Percentiles rank a stretch among this genome's conserved stretches.
Evolutionary conservation across 2,888 invertebrate genomes (phyloP).

Genomic region (Drosophila cracens): DNA sequence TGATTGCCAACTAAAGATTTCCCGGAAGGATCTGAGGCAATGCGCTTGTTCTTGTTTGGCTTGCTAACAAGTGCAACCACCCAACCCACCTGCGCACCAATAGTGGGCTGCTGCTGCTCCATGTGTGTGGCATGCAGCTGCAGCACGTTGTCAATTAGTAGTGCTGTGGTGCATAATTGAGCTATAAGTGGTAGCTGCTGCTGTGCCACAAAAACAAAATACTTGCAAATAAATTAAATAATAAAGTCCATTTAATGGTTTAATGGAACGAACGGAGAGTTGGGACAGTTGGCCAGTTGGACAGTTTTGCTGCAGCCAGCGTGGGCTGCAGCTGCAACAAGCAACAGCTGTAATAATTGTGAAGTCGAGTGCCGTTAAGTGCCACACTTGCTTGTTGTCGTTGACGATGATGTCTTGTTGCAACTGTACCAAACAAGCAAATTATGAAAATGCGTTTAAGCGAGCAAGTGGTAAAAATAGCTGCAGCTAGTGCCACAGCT

Average conservation of each 20-base stretch:
- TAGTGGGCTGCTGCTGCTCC: not conserved
- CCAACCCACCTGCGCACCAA: not conserved
- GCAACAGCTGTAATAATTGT: slow-evolving; percentile 58
- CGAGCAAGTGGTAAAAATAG: slow-evolving; percentile 4
- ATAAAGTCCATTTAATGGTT: slow-evolving; percentile 66
- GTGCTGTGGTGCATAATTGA: slow-evolving; percentile 58
- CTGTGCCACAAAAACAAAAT: slow-evolving; percentile 24
- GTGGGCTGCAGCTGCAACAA: slow-evolving; percentile 30
- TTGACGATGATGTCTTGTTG: slow-evolving; percentile 49
- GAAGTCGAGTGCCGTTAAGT: slow-evolving; percentile 64
- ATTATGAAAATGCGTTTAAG: slow-evolving; percentile 76
- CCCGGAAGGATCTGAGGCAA: slow-evolving; percentile 34
- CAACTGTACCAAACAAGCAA: slow-evolving; percentile 67
- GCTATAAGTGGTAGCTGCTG: slow-evolving; percentile 59
- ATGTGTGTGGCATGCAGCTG: slow-evolving; percentile 23
- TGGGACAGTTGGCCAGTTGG: slow-evolving; percentile 14
- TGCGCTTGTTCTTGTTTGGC: slow-evolving; percentile 10
- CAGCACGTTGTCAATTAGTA: slow-evolving; percentile 40
- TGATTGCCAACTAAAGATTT: slow-evolving; percentile 39
- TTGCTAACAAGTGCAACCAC: slow-evolving; percentile 4
- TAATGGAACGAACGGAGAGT: slow-evolving; percentile 47
- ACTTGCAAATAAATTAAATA: slow-evolving; percentile 63
- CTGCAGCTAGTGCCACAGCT: slow-evolving; percentile 32
- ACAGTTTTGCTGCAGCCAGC: slow-evolving; percentile 8
- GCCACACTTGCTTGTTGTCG: slow-evolving; percentile 65